These are phyloP conservation scores for Holacanthella duospinosa DNA, from an alignment of 2,888 invertebrate species.

Conservation along the genomic window DNA sequence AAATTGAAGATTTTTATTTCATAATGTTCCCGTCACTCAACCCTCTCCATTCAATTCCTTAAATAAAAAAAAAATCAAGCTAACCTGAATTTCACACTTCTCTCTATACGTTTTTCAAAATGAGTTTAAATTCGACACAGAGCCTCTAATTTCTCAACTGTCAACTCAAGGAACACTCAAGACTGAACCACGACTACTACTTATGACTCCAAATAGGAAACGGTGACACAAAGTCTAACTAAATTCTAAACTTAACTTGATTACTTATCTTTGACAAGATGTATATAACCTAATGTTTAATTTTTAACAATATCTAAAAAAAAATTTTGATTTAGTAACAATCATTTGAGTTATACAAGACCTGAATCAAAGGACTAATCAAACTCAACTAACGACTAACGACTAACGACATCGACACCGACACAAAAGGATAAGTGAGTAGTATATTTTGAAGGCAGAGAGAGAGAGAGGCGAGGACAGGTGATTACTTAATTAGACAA, in stretches of 20 bases:
- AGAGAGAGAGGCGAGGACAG: too few species aligned
- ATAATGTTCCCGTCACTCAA: slow-evolving; percentile 2
- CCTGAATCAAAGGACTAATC: too few species aligned
- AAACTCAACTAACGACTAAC: too few species aligned
- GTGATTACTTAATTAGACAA: too few species aligned
- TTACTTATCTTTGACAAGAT: too few species aligned
- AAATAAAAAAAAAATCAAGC: not conserved
- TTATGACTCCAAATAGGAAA: not conserved
- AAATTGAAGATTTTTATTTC: slow-evolving; percentile 1
- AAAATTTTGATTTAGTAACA: not conserved
- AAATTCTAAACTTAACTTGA: too few species aligned
- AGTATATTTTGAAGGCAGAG: too few species aligned
- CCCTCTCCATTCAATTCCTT: too few species aligned
- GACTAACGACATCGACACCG: too few species aligned
- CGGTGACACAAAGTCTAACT: too few species aligned
- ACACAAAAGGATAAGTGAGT: too few species aligned
- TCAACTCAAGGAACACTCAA: not conserved
- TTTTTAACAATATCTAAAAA: not conserved
- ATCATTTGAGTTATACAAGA: too few species aligned
- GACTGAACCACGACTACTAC: not conserved
- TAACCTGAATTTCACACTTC: not conserved
- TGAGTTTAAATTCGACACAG: not conserved
- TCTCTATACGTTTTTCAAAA: not conserved
- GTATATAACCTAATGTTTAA: not conserved
- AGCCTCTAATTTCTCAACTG: not conserved